Evolutionary conservation across 1,140 invertebrate species (phyloP), one percentile per base, ranked within the genome.

Genomic region (Nylanderia fulva): DNA sequence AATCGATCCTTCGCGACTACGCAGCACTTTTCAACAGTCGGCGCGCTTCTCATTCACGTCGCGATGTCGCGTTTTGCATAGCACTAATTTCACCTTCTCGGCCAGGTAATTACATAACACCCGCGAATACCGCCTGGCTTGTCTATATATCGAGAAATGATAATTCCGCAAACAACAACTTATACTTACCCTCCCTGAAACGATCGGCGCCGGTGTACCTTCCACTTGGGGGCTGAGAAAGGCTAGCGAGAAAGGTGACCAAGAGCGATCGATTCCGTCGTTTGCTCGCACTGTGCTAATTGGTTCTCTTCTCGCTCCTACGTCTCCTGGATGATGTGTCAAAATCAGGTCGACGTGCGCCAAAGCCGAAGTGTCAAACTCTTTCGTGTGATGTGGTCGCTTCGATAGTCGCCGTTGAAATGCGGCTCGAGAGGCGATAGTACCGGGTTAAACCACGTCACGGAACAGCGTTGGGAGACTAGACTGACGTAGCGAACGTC

Each of bases 181-280:
- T n/a, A n/a, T n/a, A 87, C 91, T 91, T 66, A 92, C 91, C 91
- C 91, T 92, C 91, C 89, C 63, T 61, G 84, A 87, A 45, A 88
- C 87, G 27, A 91, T 88, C 21, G 85, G 45, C 39, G 54, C 69
- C 61, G 48, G 29, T 71, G 63, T 79, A 74, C 54, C 75, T 90
- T 91, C 89, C 91, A 90, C 90, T 88, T 90, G 85, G 82, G 82
- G 82, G 60, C 56, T 42, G 77, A 9, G 33, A 18, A 15, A 13
- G 56, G 18, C 36, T 15, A 2, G 29, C 39, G n/a, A 15, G 64
- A 72, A 36, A 72, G 69, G 15, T 0, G 42, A 15, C 36, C 66
- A 58, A 13, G 24, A 5, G 42, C 33, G 48, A 6, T 45, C 39
- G 21, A 27, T 72, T 24, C 4, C 4, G 33, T 24, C 7, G 29